Percentiles rank a stretch among this genome's conserved stretches.
These are phyloP conservation scores for Pemphigus obesinymphae DNA, from an alignment of 1,140 invertebrate species.

Conservation along the genomic window DNA sequence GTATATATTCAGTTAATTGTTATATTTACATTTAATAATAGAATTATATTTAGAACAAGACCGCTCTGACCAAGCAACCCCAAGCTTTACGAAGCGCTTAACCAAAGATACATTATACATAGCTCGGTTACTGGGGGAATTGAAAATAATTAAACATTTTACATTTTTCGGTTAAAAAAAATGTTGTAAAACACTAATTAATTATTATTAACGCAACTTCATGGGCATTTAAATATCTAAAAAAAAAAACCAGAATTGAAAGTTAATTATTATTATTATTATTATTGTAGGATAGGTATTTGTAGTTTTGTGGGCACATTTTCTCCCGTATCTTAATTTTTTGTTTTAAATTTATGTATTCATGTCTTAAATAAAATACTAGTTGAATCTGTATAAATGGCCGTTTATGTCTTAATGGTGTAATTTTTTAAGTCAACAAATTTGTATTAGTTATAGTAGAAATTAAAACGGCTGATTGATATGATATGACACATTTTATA, in stretches of 20 bases:
- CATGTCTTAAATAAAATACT: neutral
- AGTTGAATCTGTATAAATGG: neutral
- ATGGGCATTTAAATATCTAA: conserved; percentile 31
- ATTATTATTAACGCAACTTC: conserved; percentile 24
- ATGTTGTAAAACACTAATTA: conserved; percentile 24
- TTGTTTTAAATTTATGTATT: neutral
- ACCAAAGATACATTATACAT: conserved; percentile 33
- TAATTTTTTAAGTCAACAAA: neutral
- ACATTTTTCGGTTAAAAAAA: conserved; percentile 21
- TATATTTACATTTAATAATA: conserved; percentile 12
- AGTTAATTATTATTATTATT: conserved; percentile 23
- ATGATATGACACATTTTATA: conserved; percentile 17
- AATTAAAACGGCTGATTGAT: conserved; percentile 38
- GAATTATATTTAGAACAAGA: conserved; percentile 33
- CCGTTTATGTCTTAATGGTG: neutral
- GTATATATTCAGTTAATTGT: conserved; percentile 30
- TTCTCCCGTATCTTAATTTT: neutral
- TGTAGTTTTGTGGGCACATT: neutral
- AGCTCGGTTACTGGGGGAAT: conserved; percentile 21
- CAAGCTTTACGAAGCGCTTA: conserved; percentile 23
- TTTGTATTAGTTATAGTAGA: neutral
- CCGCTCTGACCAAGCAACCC: conserved; percentile 20
- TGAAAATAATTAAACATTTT: neutral
- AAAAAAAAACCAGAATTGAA: neutral
- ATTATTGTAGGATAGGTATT: conserved; percentile 8